phyloP scores from a whole-genome alignment of 1,140 invertebrate genomes.

The Archivesica marissinica region DNA sequence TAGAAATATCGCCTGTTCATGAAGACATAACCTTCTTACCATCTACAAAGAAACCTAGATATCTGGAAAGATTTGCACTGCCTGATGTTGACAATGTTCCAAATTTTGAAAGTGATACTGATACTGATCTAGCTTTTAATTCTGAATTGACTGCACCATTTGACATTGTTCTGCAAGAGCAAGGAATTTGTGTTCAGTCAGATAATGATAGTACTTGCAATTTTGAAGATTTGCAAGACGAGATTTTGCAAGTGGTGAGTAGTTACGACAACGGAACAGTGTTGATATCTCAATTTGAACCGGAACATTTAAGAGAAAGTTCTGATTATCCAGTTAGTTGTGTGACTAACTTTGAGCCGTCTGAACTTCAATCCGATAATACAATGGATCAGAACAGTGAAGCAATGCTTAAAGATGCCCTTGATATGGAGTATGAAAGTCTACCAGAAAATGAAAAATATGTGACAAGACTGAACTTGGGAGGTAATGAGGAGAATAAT shows the following conservation, averaged over 20 bases:
- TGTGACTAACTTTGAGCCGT: not conserved
- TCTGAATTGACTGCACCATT: conserved; percentile 57
- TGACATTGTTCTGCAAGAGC: conserved; percentile 57
- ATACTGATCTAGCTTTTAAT: conserved; percentile 56
- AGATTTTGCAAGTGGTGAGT: conserved; percentile 23
- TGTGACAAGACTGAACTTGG: conserved; percentile 31
- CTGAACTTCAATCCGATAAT: not conserved
- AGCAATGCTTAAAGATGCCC: conserved; percentile 50
- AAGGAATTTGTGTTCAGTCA: conserved; percentile 39
- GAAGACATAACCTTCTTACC: not conserved
- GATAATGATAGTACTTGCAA: not conserved
- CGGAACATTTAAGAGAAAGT: not conserved
- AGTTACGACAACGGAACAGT: conserved; percentile 15
- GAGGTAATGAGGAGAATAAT: not conserved
- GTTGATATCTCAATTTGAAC: conserved; percentile 26
- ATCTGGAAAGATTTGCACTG: not conserved
- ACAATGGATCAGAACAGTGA: conserved; percentile 61
- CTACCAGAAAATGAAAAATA: conserved; percentile 11
- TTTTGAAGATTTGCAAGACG: not conserved
- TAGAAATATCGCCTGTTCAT: not conserved
- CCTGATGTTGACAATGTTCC: conserved; percentile 3
- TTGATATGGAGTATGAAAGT: conserved; percentile 58
- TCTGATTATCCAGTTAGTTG: conserved; percentile 2
- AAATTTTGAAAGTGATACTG: not conserved
- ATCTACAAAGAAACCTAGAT: not conserved